These are phyloP conservation scores for Pollenia labialis DNA, from an alignment of 2,888 invertebrate species.

Conservation along the genomic window DNA sequence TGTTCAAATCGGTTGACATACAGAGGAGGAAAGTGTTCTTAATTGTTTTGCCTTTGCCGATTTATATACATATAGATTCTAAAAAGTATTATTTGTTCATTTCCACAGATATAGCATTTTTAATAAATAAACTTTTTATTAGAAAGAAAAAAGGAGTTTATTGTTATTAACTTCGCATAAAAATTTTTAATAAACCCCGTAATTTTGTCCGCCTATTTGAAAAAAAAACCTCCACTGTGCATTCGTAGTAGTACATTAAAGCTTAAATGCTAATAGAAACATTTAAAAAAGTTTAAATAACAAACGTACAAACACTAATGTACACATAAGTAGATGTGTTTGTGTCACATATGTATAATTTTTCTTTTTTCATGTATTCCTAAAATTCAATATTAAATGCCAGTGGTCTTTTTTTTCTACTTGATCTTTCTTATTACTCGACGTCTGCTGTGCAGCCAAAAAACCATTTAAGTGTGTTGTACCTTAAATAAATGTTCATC, in stretches of 20 bases:
- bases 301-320: background rate
- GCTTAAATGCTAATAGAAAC: slow-evolving; percentile 72
- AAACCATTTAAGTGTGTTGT: slow-evolving; percentile 49
- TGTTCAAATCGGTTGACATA: too few relatives aligned
- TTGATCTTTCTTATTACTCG: slow-evolving; percentile 6
- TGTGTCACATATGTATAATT: slow-evolving; percentile 40
- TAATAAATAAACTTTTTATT: too few relatives aligned
- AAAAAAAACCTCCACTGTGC: too few relatives aligned
- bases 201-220: too few relatives aligned
- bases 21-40: too few relatives aligned
- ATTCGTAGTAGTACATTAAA: slow-evolving; percentile 25
- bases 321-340: background rate
- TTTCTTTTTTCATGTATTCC: slow-evolving; percentile 14
- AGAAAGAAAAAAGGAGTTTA: too few relatives aligned
- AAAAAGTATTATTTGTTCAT: too few relatives aligned
- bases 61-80: too few relatives aligned
- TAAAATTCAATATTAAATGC: slow-evolving; percentile 63
- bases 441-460: slow-evolving; percentile 14
- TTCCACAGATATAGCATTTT: too few relatives aligned
- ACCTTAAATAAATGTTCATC: slow-evolving; percentile 52
- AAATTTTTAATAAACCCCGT: too few relatives aligned
- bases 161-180: too few relatives aligned
- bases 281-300: slow-evolving; percentile 59
- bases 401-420: slow-evolving; percentile 47
- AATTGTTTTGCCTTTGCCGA: too few relatives aligned